A percentile compares a stretch with the other conserved stretches of the same genome.
These are phyloP conservation scores for Pelecanus crispus DNA, from an alignment of 2,113 vertebrate species.

Conservation along the genomic window DNA sequence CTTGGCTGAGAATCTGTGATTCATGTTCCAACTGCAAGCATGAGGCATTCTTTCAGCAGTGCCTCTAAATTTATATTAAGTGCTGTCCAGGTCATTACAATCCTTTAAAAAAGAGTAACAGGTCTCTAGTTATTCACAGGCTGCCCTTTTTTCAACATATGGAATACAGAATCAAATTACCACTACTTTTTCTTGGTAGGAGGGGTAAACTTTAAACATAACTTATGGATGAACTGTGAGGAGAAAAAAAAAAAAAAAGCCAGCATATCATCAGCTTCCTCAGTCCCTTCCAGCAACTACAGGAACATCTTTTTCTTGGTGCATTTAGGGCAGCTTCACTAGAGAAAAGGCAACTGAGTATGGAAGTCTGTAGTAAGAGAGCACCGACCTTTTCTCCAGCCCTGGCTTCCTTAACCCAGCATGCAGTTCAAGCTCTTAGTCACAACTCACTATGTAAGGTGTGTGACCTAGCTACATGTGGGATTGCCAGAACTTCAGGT, in stretches of 20 bases:
- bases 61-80: not conserved
- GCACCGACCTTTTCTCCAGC: not conserved
- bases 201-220: not conserved
- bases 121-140: not conserved
- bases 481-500: not conserved
- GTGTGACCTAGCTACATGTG: not conserved
- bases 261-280: not conserved
- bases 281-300: not conserved
- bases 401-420: not conserved
- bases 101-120: not conserved
- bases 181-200: not conserved
- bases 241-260: not conserved
- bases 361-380: not conserved
- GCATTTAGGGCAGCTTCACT: not conserved
- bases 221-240: not conserved
- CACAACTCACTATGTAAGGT: not conserved
- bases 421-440: not conserved
- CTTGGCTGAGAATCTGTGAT: not conserved
- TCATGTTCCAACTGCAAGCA: not conserved
- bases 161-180: not conserved
- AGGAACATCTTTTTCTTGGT: not conserved
- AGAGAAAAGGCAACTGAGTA: not conserved
- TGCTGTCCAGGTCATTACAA: not conserved
- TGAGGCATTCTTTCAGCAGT: not conserved
- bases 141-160: not conserved